These are phyloP conservation scores for Forpus xanthops DNA, from an alignment of 2,797 vertebrate species.

Conservation along the genomic window DNA sequence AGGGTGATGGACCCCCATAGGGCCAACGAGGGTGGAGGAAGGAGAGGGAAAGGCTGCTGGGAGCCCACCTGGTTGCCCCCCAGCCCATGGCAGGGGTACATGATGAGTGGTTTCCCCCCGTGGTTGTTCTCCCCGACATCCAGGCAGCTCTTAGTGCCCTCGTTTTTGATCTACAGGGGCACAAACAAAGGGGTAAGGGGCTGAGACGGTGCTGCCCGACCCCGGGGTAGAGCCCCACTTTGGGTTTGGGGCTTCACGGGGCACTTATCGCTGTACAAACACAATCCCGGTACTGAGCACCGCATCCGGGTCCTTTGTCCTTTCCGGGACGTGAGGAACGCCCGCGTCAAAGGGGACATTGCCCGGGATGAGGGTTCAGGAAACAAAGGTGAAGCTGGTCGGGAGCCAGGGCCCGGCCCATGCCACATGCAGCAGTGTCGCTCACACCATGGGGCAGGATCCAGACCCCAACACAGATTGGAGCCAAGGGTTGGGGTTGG, in stretches of 20 bases:
- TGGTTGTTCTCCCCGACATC: constrained; percentile 88
- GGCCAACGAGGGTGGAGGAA: rapidly evolving
- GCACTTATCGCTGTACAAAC: neutral
- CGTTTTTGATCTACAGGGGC: constrained; percentile 84
- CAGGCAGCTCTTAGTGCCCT: constrained; percentile 82
- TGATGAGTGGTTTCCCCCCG: constrained; percentile 89
- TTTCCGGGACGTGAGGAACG: neutral
- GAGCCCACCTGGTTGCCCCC: constrained; percentile 93
- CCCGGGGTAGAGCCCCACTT: rapidly evolving
- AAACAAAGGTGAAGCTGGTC: neutral
- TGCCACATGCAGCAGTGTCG: neutral
- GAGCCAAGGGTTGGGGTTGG: neutral
- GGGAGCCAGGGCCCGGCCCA: neutral
- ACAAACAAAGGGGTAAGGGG: no score
- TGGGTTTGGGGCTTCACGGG: neutral
- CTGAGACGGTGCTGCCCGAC: no score
- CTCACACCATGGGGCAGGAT: rapidly evolving
- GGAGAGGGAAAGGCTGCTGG: neutral
- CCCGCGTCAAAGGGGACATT: neutral
- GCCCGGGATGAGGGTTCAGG: neutral
- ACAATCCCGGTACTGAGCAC: rapidly evolving
- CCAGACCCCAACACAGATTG: rapidly evolving
- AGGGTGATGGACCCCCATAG: no score
- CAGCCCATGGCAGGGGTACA: constrained; percentile 94
- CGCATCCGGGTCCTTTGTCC: neutral